phyloP scores from a whole-genome alignment of 2,888 invertebrate genomes.

The Cryptus armator region DNA sequence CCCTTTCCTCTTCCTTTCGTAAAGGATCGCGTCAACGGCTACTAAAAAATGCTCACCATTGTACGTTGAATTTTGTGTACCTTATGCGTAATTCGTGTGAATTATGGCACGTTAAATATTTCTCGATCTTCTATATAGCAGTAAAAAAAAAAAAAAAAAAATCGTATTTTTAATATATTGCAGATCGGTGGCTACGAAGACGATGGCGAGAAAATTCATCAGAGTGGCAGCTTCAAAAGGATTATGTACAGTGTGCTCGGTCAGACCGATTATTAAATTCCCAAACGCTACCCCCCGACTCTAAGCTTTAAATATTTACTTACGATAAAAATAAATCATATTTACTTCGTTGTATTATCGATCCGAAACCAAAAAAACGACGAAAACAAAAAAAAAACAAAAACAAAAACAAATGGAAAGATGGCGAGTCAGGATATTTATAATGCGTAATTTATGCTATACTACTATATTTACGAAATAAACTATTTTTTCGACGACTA shows the following conservation, averaged over 20 bases:
- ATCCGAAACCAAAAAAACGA: constrained; percentile 60
- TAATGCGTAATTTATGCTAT: constrained; percentile 66
- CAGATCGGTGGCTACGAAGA: constrained; percentile 90
- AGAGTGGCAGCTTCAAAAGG: constrained; percentile 96
- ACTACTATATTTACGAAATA: constrained; percentile 68
- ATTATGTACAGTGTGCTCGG: constrained; percentile 96
- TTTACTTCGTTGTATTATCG: constrained; percentile 76
- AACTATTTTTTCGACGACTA: constrained; percentile 68
- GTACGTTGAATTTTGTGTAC: constrained; percentile 75
- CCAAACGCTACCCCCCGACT: constrained; percentile 65
- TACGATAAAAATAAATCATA: constrained; percentile 71
- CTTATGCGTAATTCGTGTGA: constrained; percentile 42
- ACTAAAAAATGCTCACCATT: constrained; percentile 78
- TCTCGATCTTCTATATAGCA: background rate
- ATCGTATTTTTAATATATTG: constrained; percentile 71
- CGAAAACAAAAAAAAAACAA: constrained; percentile 19
- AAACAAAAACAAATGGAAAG: constrained; percentile 42
- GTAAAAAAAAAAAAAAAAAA: constrained; percentile 12
- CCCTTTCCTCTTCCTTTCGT: constrained; percentile 83
- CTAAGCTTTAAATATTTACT: constrained; percentile 77
- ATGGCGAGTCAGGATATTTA: constrained; percentile 60
- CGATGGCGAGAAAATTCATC: constrained; percentile 94
- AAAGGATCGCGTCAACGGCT: constrained; percentile 82
- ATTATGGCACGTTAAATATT: constrained; percentile 32
- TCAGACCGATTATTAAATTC: constrained; percentile 88